Conservation (phyloP, 2,797 vertebrate genomes). For the Rhodeus uyekii region DNA sequence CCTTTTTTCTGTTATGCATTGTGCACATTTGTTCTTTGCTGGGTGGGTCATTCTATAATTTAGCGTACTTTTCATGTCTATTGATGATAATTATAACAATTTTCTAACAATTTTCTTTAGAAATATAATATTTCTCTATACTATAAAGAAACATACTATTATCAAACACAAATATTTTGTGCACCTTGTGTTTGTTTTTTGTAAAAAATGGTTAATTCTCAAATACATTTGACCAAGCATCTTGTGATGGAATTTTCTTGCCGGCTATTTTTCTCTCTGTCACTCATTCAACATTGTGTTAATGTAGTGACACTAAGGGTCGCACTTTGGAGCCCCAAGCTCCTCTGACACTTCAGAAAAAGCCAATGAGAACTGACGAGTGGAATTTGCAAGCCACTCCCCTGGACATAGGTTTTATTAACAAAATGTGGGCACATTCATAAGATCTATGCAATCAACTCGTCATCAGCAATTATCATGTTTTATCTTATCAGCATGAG, state of each 20-base stretch:
- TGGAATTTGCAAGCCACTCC: not conserved
- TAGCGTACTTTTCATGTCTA: no score
- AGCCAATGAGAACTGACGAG: not conserved
- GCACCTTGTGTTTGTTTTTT: not conserved
- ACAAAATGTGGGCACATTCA: no score
- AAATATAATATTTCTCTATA: no score
- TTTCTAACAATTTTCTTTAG: no score
- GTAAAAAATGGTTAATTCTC: not conserved
- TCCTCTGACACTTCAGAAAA: not conserved
- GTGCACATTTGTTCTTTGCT: no score
- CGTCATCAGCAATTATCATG: no score
- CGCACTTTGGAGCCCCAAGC: not conserved
- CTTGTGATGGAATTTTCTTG: not conserved
- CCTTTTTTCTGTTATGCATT: no score
- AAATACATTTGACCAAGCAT: not conserved
- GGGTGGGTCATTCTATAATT: no score
- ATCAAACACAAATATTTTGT: not conserved
- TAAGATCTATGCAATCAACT: no score
- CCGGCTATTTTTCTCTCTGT: not conserved
- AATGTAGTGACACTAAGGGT: not conserved
- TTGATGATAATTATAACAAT: no score
- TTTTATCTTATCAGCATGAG: no score
- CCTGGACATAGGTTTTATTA: no score
- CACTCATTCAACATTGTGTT: not conserved
- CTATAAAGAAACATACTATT: not conserved